Evolutionary conservation across 2,888 invertebrate species (phyloP), one percentile per base, ranked within the genome.

Genomic region (Drosophila merina): DNA sequence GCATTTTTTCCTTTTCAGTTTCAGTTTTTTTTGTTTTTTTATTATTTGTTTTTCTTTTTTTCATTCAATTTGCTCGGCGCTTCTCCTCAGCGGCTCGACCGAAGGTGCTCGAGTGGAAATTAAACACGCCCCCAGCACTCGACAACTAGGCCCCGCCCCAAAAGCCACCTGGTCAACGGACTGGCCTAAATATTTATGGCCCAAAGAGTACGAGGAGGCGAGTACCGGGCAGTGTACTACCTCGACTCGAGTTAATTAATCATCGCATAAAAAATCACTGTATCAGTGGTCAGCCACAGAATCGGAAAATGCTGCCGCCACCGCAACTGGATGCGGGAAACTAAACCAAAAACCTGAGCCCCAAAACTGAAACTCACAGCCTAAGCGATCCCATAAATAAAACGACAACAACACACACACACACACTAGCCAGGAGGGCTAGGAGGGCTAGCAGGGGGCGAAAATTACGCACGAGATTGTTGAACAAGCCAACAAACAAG

Each of bases 261-360:
- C 74, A 74, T 74, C 56, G 62, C 58, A 69, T 69, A 68, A 74
- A 74, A 73, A 73, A 74, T 74, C 74, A 74, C 72, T 67, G 72
- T 73, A 73, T 73, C 72, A 72, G 72, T 73, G 72, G 72, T 71
- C 69, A 54, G 72, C 50, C 54, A 33, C 55, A 58, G 66, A 44
- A 69, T 36, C 40, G 58, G 52, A 3, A 33, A 45, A 36, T 12
- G 45, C 8, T 33, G 47, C 20, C 31, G 44, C 31, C 12, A 14
- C 10, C 36, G 60, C 49, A 60, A 60, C 60, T 49, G 56, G 31
- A 66, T 44, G 56, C 20, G 38, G 10, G 30, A 44, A 52, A 48
- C 60, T 62, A 62, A 44, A 44, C 25, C 44, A 20, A 9, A 42
- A 59, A 62, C 60, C 60, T 48, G 62, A 54, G 52, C n/a, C 33